Percentiles rank a stretch among this genome's conserved stretches.
Conservation (phyloP, 1,140 invertebrate species). For the Rhyzopertha dominica region DNA sequence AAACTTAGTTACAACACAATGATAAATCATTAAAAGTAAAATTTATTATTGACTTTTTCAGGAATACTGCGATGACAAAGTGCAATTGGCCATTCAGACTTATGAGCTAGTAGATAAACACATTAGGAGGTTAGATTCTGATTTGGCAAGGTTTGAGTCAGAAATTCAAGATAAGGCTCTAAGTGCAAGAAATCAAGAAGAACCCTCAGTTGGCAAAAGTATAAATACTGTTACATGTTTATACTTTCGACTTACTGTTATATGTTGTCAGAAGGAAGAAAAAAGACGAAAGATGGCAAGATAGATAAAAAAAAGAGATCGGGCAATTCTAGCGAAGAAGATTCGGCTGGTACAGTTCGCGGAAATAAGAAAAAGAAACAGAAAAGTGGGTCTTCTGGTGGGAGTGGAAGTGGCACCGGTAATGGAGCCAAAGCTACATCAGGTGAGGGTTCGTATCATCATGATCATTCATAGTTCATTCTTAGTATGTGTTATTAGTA, state of each 20-base stretch:
- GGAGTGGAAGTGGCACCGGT: constrained; percentile 26
- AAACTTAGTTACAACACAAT: neutral
- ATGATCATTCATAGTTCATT: too few relatives aligned
- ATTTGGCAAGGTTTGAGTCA: constrained; percentile 91
- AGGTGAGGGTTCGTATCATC: constrained; percentile 42
- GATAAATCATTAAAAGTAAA: constrained; percentile 6
- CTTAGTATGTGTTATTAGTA: too few relatives aligned
- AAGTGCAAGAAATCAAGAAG: constrained; percentile 60
- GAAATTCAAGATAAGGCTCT: constrained; percentile 94
- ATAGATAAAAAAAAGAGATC: constrained; percentile 58
- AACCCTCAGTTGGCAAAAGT: constrained; percentile 52
- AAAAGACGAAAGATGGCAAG: constrained; percentile 52
- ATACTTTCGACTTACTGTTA: constrained; percentile 2
- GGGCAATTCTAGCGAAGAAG: constrained; percentile 56
- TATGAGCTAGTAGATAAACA: constrained; percentile 99
- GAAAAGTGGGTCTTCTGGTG: constrained; percentile 53
- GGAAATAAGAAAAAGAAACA: constrained; percentile 63
- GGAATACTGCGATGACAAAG: constrained; percentile 95
- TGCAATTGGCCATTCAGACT: constrained; percentile 94
- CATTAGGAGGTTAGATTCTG: constrained; percentile 90
- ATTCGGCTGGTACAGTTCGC: constrained; percentile 56
- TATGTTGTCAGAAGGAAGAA: constrained; percentile 52
- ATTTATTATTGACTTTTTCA: constrained; percentile 18
- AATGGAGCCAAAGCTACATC: constrained; percentile 34
- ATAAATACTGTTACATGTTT: constrained; percentile 16